phyloP scores from a whole-genome alignment of 2,797 vertebrate genomes.

The Thaleichthys pacificus region DNA sequence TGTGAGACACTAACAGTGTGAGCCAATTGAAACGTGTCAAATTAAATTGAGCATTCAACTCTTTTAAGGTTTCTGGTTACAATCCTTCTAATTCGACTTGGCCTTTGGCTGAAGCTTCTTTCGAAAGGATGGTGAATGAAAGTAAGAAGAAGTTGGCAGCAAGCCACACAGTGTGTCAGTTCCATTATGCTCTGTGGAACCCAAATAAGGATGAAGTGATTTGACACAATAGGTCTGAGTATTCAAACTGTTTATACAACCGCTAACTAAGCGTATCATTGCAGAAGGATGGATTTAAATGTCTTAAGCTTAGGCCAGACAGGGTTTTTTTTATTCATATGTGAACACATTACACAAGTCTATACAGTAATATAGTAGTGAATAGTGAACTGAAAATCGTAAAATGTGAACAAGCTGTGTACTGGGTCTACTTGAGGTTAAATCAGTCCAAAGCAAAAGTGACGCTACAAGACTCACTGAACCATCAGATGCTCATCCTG shows the following conservation, averaged over 20 bases:
- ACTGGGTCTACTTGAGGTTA: not conserved
- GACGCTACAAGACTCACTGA: not conserved
- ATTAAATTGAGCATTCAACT: not conserved
- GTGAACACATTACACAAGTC: not conserved
- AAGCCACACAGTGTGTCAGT: not conserved
- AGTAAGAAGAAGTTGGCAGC: not conserved
- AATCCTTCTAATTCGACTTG: too few species aligned
- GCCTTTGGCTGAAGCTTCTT: not conserved
- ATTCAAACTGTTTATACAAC: not conserved
- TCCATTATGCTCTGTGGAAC: not conserved
- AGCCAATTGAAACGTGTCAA: not conserved
- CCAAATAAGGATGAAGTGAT: not conserved
- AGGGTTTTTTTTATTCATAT: not conserved
- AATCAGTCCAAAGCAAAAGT: not conserved
- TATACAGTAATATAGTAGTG: not conserved
- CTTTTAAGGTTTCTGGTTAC: too few species aligned
- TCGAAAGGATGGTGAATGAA: not conserved
- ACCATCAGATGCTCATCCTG: not conserved
- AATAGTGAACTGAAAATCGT: too few species aligned
- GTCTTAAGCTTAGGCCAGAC: not conserved
- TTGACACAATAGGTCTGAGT: not conserved
- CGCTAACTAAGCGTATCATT: constrained; percentile 8
- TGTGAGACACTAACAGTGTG: not conserved
- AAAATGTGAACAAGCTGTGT: too few species aligned
- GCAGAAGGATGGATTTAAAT: not conserved